phyloP scores from a whole-genome alignment of 2,113 vertebrate species.

The Bathybates hornii region DNA sequence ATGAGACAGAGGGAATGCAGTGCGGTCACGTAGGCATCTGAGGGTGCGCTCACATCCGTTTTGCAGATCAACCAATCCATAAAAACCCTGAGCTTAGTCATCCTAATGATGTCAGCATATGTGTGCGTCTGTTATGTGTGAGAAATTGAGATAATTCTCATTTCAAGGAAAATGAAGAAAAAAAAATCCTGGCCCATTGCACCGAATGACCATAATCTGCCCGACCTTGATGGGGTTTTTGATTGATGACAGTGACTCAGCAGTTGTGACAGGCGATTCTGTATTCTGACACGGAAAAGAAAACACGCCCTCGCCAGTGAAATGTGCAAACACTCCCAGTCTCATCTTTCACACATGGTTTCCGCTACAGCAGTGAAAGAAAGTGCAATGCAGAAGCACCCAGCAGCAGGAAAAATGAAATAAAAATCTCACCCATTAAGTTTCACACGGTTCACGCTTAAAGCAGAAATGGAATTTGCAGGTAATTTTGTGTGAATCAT shows the following conservation, averaged over 20 bases:
- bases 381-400: background rate
- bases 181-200: background rate
- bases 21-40: background rate
- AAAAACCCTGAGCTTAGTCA: background rate
- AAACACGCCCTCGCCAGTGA: background rate
- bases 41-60: background rate
- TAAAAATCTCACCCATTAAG: background rate
- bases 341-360: background rate
- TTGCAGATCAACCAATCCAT: conserved; percentile 13
- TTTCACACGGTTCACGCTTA: background rate
- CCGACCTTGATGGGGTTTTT: background rate
- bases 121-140: background rate
- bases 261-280: background rate
- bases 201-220: background rate
- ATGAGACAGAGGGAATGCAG: background rate
- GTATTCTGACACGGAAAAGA: background rate
- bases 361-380: background rate
- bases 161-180: background rate
- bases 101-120: background rate
- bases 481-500: background rate
- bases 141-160: background rate
- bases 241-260: conserved; percentile 5
- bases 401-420: background rate
- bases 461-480: background rate
- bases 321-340: background rate